These are phyloP conservation scores for Rhimphoctona megacephalus DNA, from an alignment of 2,888 invertebrate species.

Conservation along the genomic window DNA sequence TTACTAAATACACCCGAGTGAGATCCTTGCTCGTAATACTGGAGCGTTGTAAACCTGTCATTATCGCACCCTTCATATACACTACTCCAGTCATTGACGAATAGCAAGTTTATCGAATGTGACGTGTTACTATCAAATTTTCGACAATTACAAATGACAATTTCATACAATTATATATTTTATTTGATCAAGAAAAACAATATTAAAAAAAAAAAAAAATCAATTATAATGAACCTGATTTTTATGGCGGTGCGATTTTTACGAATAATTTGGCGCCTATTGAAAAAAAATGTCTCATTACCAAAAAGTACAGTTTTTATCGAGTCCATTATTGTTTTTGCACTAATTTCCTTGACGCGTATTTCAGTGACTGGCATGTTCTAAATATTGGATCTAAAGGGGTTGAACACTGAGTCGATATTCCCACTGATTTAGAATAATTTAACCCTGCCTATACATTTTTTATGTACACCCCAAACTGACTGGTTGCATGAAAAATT, in stretches of 20 bases:
- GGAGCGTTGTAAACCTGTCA: constrained; percentile 82
- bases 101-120: constrained; percentile 8
- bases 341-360: not conserved
- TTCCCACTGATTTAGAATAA: constrained; percentile 32
- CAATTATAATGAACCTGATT: not conserved
- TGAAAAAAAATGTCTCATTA: not conserved
- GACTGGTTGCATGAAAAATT: constrained; percentile 47
- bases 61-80: constrained; percentile 78
- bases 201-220: not conserved
- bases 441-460: constrained; percentile 51
- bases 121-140: constrained; percentile 7
- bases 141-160: not conserved
- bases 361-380: not conserved
- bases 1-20: constrained; percentile 52
- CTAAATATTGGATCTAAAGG: not conserved
- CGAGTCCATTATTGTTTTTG: not conserved
- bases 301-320: not conserved
- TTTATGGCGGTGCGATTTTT: not conserved
- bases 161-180: not conserved
- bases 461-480: constrained; percentile 22
- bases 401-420: not conserved
- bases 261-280: not conserved
- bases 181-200: not conserved
- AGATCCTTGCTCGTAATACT: constrained; percentile 71
- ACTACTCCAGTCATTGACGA: constrained; percentile 10